A percentile compares a stretch with the other conserved stretches of the same genome.
These are phyloP conservation scores for Phyllopteryx taeniolatus DNA, from an alignment of 2,113 vertebrate species.

Conservation along the genomic window DNA sequence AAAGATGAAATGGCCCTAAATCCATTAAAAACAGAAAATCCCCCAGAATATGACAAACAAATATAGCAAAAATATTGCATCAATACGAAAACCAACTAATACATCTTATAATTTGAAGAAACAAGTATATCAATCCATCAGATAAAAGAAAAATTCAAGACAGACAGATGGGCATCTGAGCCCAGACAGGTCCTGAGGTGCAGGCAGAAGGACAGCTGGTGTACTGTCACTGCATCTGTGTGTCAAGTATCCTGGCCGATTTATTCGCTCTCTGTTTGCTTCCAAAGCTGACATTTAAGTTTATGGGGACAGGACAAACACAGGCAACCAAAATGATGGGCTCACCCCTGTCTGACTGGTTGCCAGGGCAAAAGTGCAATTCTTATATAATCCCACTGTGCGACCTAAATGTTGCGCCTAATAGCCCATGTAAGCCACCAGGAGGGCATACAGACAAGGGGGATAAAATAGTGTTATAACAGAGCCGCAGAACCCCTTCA, in stretches of 20 bases:
- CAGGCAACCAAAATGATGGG: slow-evolving; percentile 33
- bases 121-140: not conserved
- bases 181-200: slow-evolving; percentile 1
- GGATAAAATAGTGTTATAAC: slow-evolving; percentile 3
- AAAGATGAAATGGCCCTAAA: not conserved
- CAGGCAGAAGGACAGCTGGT: not conserved
- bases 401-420: slow-evolving; percentile 25
- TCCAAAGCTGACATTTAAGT: slow-evolving; percentile 25
- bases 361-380: slow-evolving; percentile 21
- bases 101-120: not conserved
- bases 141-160: not conserved
- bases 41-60: not conserved
- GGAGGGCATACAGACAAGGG: not conserved
- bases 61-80: not conserved
- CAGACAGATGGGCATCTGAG: not conserved
- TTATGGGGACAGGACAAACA: slow-evolving; percentile 5
- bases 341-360: slow-evolving; percentile 37
- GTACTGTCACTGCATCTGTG: slow-evolving; percentile 5
- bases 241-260: slow-evolving; percentile 5
- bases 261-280: slow-evolving; percentile 19
- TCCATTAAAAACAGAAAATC: too few species aligned
- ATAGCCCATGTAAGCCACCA: slow-evolving; percentile 18
- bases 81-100: not conserved
- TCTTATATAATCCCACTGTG: slow-evolving; percentile 41
- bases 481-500: not conserved